These are phyloP conservation scores for Perdita meconis DNA, from an alignment of 2,888 invertebrate species.

Conservation along the genomic window DNA sequence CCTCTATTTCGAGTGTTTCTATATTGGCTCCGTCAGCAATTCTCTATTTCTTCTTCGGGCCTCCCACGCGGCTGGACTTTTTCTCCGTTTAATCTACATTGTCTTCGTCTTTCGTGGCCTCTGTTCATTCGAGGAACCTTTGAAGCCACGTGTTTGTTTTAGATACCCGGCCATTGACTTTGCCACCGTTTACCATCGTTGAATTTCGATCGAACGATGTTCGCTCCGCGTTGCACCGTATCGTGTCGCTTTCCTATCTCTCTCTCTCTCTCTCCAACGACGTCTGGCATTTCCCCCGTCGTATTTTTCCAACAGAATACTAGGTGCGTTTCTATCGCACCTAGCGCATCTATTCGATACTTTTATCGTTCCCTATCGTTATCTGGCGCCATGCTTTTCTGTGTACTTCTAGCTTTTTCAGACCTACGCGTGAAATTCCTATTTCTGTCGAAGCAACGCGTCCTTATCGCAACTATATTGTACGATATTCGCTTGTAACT, in stretches of 20 bases:
- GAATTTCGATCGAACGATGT: slow-evolving; percentile 51
- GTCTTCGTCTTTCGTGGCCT: slow-evolving; percentile 60
- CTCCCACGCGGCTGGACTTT: slow-evolving; percentile 44
- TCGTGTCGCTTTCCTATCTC: slow-evolving; percentile 24
- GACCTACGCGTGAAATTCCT: slow-evolving; percentile 25
- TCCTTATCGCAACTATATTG: too few relatives aligned
- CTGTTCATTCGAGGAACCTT: slow-evolving; percentile 61
- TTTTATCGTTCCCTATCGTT: slow-evolving; percentile 28
- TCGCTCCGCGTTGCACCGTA: slow-evolving; percentile 36
- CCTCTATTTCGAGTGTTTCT: slow-evolving; percentile 45
- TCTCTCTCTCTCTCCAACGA: not conserved
- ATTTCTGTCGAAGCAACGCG: too few relatives aligned
- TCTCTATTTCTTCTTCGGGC: slow-evolving; percentile 54
- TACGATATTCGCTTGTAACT: too few relatives aligned
- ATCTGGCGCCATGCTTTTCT: slow-evolving; percentile 15
- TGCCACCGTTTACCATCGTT: slow-evolving; percentile 50
- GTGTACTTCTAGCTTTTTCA: not conserved
- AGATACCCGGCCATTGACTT: slow-evolving; percentile 83
- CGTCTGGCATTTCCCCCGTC: slow-evolving; percentile 15
- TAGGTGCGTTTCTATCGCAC: slow-evolving; percentile 1
- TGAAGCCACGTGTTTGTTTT: slow-evolving; percentile 81
- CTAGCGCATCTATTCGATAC: too few relatives aligned
- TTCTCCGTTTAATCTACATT: slow-evolving; percentile 38
- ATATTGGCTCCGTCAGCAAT: slow-evolving; percentile 49
- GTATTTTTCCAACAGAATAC: slow-evolving; percentile 14